Conservation (phyloP, 2,888 invertebrate genomes). For the Sepioteuthis lessoniana region DNA sequence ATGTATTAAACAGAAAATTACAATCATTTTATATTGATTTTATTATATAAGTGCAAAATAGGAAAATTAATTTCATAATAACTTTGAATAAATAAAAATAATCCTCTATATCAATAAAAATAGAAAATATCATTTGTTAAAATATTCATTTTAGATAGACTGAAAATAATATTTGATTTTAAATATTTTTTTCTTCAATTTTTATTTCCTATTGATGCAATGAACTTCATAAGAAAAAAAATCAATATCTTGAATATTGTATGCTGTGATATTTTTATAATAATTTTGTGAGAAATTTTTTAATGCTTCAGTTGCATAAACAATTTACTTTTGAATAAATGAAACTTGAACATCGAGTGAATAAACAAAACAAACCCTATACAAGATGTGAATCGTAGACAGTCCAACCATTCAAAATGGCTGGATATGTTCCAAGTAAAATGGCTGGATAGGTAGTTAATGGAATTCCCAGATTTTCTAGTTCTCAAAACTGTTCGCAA, state of each 20-base stretch:
- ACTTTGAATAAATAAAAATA: background rate
- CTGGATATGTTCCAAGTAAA: too few species aligned
- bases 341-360: too few species aligned
- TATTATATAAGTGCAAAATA: background rate
- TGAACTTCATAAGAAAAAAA: background rate
- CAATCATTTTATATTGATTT: background rate
- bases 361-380: too few species aligned
- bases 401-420: too few species aligned
- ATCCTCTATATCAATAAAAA: background rate
- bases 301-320: background rate
- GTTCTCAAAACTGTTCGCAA: too few species aligned
- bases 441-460: too few species aligned
- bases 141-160: background rate
- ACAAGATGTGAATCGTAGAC: too few species aligned
- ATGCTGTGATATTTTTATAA: background rate
- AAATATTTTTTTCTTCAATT: background rate
- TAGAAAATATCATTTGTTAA: background rate
- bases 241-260: background rate
- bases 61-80: background rate
- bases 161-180: background rate
- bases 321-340: background rate
- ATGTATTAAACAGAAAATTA: background rate
- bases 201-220: background rate
- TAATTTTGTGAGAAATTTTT: background rate
- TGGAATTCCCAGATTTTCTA: too few species aligned